These are phyloP conservation scores for Acrossocheilus fasciatus DNA, from an alignment of 2,797 vertebrate genomes.

Conservation along the genomic window DNA sequence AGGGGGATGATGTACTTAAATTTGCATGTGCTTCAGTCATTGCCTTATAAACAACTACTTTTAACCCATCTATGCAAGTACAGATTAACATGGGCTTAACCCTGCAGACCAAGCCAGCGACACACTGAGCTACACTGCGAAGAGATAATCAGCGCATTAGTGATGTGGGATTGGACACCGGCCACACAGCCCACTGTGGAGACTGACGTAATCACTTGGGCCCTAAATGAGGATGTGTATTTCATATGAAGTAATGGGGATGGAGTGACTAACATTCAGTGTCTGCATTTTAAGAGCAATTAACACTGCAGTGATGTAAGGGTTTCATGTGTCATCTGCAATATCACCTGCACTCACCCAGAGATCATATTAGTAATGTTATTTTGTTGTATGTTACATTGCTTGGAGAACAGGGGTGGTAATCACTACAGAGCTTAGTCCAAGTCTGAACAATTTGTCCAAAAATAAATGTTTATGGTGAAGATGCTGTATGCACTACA, in stretches of 20 bases:
- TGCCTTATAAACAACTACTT: slow-evolving; percentile 53
- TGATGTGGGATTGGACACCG: slow-evolving; percentile 66
- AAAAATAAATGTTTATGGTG: slow-evolving; percentile 10
- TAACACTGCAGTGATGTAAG: slow-evolving; percentile 83
- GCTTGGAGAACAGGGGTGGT: slow-evolving; percentile 57
- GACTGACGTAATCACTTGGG: slow-evolving; percentile 75
- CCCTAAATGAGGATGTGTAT: slow-evolving; percentile 76
- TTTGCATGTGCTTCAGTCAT: slow-evolving; percentile 50
- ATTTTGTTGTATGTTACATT: slow-evolving; percentile 66
- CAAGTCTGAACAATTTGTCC: slow-evolving; percentile 13
- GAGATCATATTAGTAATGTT: slow-evolving; percentile 66
- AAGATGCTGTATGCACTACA: neutral
- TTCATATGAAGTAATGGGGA: slow-evolving; percentile 76
- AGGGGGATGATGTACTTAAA: slow-evolving; percentile 51
- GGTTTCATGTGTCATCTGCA: slow-evolving; percentile 74
- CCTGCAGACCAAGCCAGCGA: slow-evolving; percentile 16
- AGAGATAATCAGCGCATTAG: slow-evolving; percentile 72
- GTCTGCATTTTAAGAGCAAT: slow-evolving; percentile 73
- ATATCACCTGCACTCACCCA: slow-evolving; percentile 75
- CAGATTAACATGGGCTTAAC: slow-evolving; percentile 71
- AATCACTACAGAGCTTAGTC: neutral
- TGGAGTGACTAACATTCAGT: slow-evolving; percentile 67
- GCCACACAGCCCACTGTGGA: slow-evolving; percentile 69
- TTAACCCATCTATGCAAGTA: slow-evolving; percentile 64
- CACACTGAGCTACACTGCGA: slow-evolving; percentile 61